Evolutionary conservation across 2,888 invertebrate species (phyloP).

Genomic region (Danaus chrysippus): DNA sequence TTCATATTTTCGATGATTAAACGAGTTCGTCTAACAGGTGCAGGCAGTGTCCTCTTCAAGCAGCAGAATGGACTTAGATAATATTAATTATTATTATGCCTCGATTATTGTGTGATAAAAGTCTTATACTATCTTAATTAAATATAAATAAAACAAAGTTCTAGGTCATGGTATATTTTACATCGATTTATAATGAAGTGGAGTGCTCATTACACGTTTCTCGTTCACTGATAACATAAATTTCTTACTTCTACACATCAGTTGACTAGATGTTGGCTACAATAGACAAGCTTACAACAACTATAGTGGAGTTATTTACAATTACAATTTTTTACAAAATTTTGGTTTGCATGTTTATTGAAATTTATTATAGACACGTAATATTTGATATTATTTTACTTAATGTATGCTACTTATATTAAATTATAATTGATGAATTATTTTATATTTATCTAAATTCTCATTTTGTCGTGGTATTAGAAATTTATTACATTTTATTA

Average conservation of each 20-base stretch:
- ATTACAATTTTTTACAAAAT: background rate
- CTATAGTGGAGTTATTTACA: background rate
- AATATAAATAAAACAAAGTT: conserved; percentile 25
- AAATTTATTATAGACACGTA: too few species aligned
- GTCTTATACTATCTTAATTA: background rate
- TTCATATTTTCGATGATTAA: too few species aligned
- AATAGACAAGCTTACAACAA: conserved; percentile 3
- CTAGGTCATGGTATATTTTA: conserved; percentile 48
- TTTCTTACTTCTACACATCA: conserved; percentile 23
- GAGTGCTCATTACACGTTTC: conserved; percentile 10
- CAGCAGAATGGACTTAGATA: too few species aligned
- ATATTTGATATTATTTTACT: too few species aligned
- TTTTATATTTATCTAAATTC: background rate
- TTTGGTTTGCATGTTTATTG: too few species aligned
- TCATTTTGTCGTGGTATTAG: background rate
- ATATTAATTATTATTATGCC: too few species aligned
- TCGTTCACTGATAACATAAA: conserved; percentile 20
- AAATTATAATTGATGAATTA: background rate
- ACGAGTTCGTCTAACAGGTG: too few species aligned
- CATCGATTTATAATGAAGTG: conserved; percentile 60
- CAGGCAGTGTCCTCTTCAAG: too few species aligned
- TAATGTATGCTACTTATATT: background rate
- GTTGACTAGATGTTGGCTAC: conserved; percentile 31
- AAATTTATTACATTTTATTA: background rate
- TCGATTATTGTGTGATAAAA: too few species aligned